Percentiles rank a stretch among this genome's conserved stretches.
phyloP scores from a whole-genome alignment of 2,888 invertebrate genomes.

The Nomada ruficornis region DNA sequence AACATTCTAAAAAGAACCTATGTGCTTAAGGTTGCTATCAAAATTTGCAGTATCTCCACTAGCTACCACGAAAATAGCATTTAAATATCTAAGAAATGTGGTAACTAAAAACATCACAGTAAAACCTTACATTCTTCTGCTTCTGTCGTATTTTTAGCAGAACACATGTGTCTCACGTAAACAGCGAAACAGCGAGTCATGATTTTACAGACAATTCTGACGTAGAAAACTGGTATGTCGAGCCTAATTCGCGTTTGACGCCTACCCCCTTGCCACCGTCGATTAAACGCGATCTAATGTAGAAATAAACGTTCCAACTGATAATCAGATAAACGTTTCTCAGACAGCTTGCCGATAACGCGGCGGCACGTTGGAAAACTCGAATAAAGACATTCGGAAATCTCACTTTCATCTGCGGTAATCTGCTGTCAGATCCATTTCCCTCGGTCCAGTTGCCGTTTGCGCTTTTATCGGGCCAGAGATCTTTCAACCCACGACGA shows the following conservation, averaged over 20 bases:
- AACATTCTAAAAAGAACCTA: too few species aligned
- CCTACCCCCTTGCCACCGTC: not conserved
- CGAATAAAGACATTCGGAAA: constrained; percentile 58
- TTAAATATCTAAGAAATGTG: too few species aligned
- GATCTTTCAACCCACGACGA: constrained; percentile 5
- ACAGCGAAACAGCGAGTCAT: too few species aligned
- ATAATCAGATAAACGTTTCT: constrained; percentile 59
- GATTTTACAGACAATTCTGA: too few species aligned
- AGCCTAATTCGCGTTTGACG: constrained; percentile 1
- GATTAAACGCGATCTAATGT: constrained; percentile 17
- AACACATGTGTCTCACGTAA: too few species aligned
- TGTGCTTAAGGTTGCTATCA: too few species aligned
- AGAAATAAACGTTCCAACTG: constrained; percentile 51
- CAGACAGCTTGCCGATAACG: constrained; percentile 50
- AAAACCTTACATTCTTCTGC: too few species aligned
- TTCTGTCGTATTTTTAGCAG: too few species aligned
- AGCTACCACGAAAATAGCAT: too few species aligned
- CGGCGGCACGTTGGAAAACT: constrained; percentile 22
- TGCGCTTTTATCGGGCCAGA: constrained; percentile 30
- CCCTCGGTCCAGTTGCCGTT: constrained; percentile 18
- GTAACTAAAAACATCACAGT: too few species aligned
- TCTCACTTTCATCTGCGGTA: constrained; percentile 54
- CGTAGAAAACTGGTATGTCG: too few species aligned
- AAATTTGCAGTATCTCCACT: too few species aligned
- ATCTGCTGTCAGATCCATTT: constrained; percentile 46